A percentile compares a stretch with the other conserved stretches of the same genome.
These are phyloP conservation scores for Coleophora flavipennella DNA, from an alignment of 2,888 invertebrate genomes.

Conservation along the genomic window DNA sequence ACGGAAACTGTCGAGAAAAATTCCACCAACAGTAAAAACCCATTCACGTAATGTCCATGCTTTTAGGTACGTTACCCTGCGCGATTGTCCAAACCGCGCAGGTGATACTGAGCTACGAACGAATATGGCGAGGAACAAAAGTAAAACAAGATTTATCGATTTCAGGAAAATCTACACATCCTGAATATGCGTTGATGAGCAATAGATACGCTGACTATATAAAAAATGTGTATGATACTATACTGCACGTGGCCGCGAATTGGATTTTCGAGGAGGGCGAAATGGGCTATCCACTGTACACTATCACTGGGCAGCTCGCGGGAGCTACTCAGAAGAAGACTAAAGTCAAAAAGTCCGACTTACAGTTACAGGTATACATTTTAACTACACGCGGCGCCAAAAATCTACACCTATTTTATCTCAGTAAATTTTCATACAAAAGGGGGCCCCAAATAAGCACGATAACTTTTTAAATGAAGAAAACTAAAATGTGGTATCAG, in stretches of 20 bases:
- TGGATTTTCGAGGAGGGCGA: conserved; percentile 51
- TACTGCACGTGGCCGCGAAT: conserved; percentile 53
- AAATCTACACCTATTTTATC: no score
- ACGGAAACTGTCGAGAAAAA: no score
- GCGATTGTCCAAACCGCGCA: no score
- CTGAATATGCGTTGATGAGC: conserved; percentile 42
- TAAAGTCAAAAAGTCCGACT: conserved; percentile 50
- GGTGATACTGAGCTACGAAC: no score
- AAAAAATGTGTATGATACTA: conserved; percentile 46
- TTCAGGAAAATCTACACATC: conserved; percentile 37
- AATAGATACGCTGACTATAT: conserved; percentile 48
- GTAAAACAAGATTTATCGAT: conserved; percentile 1
- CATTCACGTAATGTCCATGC: no score
- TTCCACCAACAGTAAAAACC: no score
- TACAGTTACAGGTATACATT: conserved; percentile 34
- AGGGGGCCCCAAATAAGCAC: no score
- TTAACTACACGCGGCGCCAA: neutral
- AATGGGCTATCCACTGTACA: conserved; percentile 39
- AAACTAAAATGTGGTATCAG: no score
- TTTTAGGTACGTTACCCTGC: no score
- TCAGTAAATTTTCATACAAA: no score
- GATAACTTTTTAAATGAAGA: no score
- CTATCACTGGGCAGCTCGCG: conserved; percentile 45
- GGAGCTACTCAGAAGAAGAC: conserved; percentile 42
- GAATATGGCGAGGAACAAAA: no score